A percentile compares a stretch with the other conserved stretches of the same genome.
These are phyloP conservation scores for Oryctes rhinoceros DNA, from an alignment of 1,140 invertebrate genomes.

Conservation along the genomic window DNA sequence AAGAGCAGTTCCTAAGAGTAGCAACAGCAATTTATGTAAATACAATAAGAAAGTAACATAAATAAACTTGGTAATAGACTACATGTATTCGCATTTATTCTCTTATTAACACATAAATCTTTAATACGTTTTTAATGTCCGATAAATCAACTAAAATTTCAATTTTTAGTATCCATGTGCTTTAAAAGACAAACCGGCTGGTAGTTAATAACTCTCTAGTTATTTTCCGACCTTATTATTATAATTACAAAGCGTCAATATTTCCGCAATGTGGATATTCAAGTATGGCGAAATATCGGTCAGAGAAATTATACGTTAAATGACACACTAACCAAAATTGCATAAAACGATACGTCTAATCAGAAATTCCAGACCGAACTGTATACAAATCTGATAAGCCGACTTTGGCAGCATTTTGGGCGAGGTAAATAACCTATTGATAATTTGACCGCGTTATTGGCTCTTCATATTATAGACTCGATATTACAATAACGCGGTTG, in stretches of 20 bases:
- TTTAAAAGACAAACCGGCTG: neutral
- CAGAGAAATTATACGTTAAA: conserved; percentile 24
- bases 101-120: too few relatives aligned
- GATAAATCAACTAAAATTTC: too few relatives aligned
- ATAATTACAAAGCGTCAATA: neutral
- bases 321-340: conserved; percentile 35
- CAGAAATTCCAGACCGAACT: conserved; percentile 7
- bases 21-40: too few relatives aligned
- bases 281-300: conserved; percentile 19
- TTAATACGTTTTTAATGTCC: too few relatives aligned
- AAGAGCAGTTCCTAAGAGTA: too few relatives aligned
- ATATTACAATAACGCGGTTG: too few relatives aligned
- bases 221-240: neutral
- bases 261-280: neutral
- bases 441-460: neutral
- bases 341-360: conserved; percentile 27
- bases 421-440: conserved; percentile 15
- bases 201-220: neutral
- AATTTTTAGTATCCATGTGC: too few relatives aligned
- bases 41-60: too few relatives aligned
- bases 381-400: conserved; percentile 27
- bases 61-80: too few relatives aligned
- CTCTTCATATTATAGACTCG: neutral
- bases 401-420: neutral
- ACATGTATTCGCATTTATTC: too few relatives aligned